Evolutionary conservation across 2,797 vertebrate genomes (phyloP), one percentile per base, ranked within the genome.

Genomic region (Lepilemur ruficaudatus): DNA sequence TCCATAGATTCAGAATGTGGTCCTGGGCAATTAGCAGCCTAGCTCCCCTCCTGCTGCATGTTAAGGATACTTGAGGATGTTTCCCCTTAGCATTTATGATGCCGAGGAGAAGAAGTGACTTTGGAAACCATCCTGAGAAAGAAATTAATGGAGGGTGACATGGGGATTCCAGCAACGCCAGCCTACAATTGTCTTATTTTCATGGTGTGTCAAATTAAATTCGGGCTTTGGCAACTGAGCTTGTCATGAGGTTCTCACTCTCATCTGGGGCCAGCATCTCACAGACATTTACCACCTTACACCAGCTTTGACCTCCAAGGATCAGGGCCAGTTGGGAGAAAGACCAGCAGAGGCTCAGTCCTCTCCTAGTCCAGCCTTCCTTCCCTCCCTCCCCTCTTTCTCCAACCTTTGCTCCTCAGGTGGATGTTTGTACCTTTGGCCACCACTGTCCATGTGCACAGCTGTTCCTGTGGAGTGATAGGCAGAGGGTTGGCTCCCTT

Each of bases 151-250:
- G 93, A 94, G 73, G 57, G 87, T 79, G 97, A 96, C 93, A 84
- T 88, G 93, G 94, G 94, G 92, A 96, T 88, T 70, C 92, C 65
- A 89, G 95, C 97, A 93, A 98, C 52, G 89, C 78, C 93, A 97
- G 81, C 46, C 43, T 15, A 96, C 93, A 93, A 96, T 84, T 93
- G 87, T 97, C 97, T 98, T 97, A 89, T 98, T 98, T 98, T 97
- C 93, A 92, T 94, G 87, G 92, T 17, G 70, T 92, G 95, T 96
- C 96, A 93, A 81, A 92, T 97, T 97, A 96, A 97, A 98, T 97
- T 96, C 97, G 94, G 91, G 83, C 73, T 96, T 95, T 10, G 78
- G 80, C 0, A 0, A 48, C 94, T 96, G 80, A 87, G 89, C 95
- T 96, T 93, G 78, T 90, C 79, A 12, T n/a, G 95, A 6, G 0